phyloP scores from a whole-genome alignment of 2,888 invertebrate species.

The Ceramica pisi region DNA sequence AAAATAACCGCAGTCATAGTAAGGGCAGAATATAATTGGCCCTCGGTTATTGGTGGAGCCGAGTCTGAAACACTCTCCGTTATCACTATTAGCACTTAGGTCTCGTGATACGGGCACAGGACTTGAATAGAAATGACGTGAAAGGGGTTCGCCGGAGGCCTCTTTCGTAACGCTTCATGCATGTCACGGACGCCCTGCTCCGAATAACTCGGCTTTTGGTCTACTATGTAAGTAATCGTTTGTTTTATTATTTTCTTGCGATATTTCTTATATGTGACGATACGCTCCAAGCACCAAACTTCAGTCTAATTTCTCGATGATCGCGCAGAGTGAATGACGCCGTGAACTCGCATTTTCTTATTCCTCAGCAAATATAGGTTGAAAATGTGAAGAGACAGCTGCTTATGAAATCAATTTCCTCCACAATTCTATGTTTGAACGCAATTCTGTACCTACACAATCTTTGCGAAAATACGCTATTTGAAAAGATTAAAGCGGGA shows the following conservation, averaged over 20 bases:
- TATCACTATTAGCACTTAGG: conserved; percentile 85
- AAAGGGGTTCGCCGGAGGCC: conserved; percentile 73
- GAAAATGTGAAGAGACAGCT: conserved; percentile 68
- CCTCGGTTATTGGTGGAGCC: conserved; percentile 69
- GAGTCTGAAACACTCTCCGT: conserved; percentile 71
- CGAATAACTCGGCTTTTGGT: conserved; percentile 75
- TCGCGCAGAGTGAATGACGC: conserved; percentile 46
- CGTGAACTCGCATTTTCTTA: conserved; percentile 52
- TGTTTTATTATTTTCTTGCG: conserved; percentile 78
- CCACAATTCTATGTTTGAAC: conserved; percentile 68
- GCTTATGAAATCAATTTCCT: conserved; percentile 76
- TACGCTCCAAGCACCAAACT: conserved; percentile 38
- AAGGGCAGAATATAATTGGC: conserved; percentile 72
- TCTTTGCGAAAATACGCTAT: conserved; percentile 72
- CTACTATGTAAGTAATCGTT: conserved; percentile 79
- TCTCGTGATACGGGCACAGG: conserved; percentile 71
- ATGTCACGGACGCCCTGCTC: conserved; percentile 78
- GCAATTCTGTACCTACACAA: conserved; percentile 64
- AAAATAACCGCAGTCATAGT: conserved; percentile 60
- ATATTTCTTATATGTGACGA: conserved; percentile 62
- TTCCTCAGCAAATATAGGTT: conserved; percentile 54
- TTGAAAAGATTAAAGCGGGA: conserved; percentile 76
- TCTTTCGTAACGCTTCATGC: conserved; percentile 72
- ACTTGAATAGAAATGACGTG: conserved; percentile 84
- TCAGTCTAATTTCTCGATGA: conserved; percentile 49